These are phyloP conservation scores for Euura lappo DNA, from an alignment of 1,140 invertebrate species.

Conservation along the genomic window DNA sequence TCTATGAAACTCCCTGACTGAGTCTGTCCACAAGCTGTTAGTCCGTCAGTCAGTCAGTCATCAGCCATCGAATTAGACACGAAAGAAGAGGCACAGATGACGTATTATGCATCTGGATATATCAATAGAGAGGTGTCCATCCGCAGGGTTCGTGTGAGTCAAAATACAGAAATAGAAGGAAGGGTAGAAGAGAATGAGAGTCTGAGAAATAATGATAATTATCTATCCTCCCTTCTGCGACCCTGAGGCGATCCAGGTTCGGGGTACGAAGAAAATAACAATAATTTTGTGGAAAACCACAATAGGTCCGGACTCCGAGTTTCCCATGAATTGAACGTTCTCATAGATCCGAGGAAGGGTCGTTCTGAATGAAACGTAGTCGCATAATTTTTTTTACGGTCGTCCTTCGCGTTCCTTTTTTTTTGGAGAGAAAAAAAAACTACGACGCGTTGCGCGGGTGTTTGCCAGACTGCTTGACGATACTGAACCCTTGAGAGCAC, in stretches of 20 bases:
- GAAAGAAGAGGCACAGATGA: background rate
- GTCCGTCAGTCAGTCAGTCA: background rate
- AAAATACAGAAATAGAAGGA: background rate
- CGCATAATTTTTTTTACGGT: background rate
- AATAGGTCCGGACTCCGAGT: constrained; percentile 23
- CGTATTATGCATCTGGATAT: background rate
- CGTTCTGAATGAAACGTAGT: constrained; percentile 46
- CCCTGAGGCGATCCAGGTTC: background rate
- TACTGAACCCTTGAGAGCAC: constrained; percentile 1
- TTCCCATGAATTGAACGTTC: constrained; percentile 45
- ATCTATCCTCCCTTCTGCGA: background rate
- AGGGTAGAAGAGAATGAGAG: background rate
- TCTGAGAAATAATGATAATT: background rate
- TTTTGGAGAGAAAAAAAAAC: no score
- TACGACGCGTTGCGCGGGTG: background rate
- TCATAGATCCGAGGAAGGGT: constrained; percentile 18
- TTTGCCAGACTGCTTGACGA: background rate
- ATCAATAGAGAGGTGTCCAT: no score
- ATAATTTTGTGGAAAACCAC: constrained; percentile 16
- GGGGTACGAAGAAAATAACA: constrained; percentile 16
- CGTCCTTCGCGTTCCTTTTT: no score
- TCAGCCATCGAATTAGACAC: background rate
- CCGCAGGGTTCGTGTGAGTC: background rate
- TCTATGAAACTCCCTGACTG: no score
- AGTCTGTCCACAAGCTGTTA: constrained; percentile 1